Base-by-base conservation (phyloP, 64 coral and sea anemone species). In the Actinia tenebrosa region DNA sequence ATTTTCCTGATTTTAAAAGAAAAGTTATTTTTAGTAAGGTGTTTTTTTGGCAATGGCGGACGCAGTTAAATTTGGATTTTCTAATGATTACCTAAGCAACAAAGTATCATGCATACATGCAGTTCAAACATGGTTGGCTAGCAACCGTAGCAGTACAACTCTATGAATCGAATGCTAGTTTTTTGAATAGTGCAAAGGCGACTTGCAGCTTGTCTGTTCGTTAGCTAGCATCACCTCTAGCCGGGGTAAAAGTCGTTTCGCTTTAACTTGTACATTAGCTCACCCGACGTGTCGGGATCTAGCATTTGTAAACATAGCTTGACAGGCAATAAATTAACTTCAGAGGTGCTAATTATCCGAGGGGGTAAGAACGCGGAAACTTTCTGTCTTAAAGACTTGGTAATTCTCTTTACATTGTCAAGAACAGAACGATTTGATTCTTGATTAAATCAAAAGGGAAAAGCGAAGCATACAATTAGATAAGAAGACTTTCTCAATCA, bases 281-380 rank as follows among this genome's bases (percentile, higher is more conserved):
- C 10, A 16, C 25, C 69, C 69, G 69, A 75, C n/a, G 26, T 75
- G 69, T 42, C 8, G 5, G 14, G 69, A 42, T 81, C 44, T 81
- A 81, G 79, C 53, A 53, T 50, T 45, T 81, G 79, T 23, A 81
- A 81, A 81, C 79, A 81, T 0, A 80, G 20, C 16, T 81, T 81
- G 79, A 81, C 79, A 50, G 22, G 79, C 79, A 10, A 75, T 75
- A 75, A 75, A 75, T 75, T 75, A 75, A 75, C 69, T 81, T 4
- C 79, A 53, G 17, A 81, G 79, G 79, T 81, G 79, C 79, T 81
- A 81, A 81, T 81, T 81, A 53, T 81, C 50, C 79, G 79, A 81
- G 79, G 79, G 79, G 79, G 79, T 81, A 47, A 81, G 27, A 81
- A 46, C 19, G 50, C 79, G 69, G 69, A 75, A 75, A 43, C 42